Base-by-base conservation (phyloP, 2,888 invertebrate species). In the Odontothrips loti region DNA sequence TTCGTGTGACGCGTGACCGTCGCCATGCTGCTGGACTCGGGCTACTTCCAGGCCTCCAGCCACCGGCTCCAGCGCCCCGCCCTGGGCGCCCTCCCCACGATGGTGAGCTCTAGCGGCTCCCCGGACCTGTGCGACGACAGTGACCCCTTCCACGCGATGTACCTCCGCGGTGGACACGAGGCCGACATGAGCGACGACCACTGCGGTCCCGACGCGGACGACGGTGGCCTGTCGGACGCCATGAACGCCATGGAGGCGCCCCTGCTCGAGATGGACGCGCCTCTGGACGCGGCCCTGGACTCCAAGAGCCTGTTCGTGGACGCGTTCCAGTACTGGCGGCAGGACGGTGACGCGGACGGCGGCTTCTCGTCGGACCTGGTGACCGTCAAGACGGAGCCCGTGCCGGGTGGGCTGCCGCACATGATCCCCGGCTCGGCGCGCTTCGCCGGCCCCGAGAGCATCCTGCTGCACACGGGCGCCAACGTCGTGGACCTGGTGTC, bases 401-500 rank as follows among this genome's bases (percentile, higher is more conserved):
- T 75, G 68, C 68, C 68, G 27, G 68, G 68, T 10, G 68, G 68
- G 23, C 68, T 75, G 68, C 68, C 68, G 68, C 68, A 75, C 68
- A 75, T 75, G 68, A 75, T 75, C 12, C 68, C 68, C 8, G 68
- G 68, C 23, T 75, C 68, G 23, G 12, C 23, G 68, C 68, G 68
- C 68, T 75, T 75, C 68, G 68, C 68, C 68, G 9, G 23, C 23
- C 68, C 68, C 27, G 58, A 75, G 68, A 75, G 68, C 68, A 75
- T 75, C 68, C 68, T 75, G 68, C 68, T 75, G 68, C 68, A 75
- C 68, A 75, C 68, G 23, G 68, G 68, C 27, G 68, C 68, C 68
- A 75, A 75, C 68, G 68, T 75, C 11, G 68, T 75, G 68, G 68
- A 75, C 68, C n/a, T 75, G 68, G 68, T 75, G 68, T 75, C 68